A percentile compares a stretch with the other conserved stretches of the same genome.
phyloP scores from a whole-genome alignment of 92 coral and sea anemone genomes.

The Epizoanthus illoricatus region DNA sequence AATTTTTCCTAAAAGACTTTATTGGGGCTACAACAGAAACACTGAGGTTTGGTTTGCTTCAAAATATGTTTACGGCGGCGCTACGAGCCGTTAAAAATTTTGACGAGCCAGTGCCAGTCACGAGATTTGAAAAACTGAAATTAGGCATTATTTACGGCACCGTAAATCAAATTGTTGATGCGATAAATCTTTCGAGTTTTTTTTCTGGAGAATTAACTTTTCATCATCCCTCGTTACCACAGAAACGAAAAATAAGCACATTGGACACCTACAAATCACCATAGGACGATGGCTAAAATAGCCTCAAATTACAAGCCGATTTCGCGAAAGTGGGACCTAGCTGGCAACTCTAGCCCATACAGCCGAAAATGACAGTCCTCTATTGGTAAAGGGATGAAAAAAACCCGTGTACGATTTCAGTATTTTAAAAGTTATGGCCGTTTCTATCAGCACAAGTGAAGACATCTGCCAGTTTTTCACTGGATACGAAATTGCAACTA shows the following conservation, averaged over 20 bases:
- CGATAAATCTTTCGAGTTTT: not conserved
- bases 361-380: not conserved
- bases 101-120: not conserved
- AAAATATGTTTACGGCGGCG: not conserved
- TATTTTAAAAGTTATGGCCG: not conserved
- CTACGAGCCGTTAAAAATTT: not conserved
- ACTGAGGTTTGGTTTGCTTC: not conserved
- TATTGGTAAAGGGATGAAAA: not conserved
- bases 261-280: no score
- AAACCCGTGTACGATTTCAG: constrained; percentile 11
- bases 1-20: no score
- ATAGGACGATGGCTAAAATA: no score
- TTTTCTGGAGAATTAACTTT: not conserved
- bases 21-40: not conserved
- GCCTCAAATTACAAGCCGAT: no score
- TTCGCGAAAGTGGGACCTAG: no score
- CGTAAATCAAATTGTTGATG: no score
- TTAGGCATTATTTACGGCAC: no score
- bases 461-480: not conserved
- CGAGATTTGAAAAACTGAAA: constrained; percentile 1
- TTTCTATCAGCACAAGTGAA: not conserved
- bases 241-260: not conserved
- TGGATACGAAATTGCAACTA: not conserved
- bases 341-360: not conserved
- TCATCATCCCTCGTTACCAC: not conserved